phyloP scores from a whole-genome alignment of 2,888 invertebrate species.

The Chironomus tentans region DNA sequence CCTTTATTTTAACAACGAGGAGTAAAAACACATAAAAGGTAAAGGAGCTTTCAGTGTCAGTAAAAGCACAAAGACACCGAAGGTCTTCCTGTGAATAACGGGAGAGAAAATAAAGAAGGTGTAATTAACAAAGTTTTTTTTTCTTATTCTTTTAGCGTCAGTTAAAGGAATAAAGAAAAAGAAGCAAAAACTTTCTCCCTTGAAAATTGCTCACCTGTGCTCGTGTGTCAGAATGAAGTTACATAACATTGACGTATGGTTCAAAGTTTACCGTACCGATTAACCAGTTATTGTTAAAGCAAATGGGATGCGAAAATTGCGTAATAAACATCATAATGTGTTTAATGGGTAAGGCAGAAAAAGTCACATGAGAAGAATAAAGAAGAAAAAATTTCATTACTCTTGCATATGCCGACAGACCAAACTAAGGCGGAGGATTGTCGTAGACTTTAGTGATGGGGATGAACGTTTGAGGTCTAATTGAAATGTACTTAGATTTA shows the following conservation, averaged over 20 bases:
- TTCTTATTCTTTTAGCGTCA: not conserved
- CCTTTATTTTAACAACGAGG: not conserved
- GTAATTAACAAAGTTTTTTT: conserved; percentile 1
- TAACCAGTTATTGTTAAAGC: not conserved
- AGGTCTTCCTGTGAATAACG: not conserved
- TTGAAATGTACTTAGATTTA: no score
- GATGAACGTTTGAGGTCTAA: no score
- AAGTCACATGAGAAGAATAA: no score
- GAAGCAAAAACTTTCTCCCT: conserved; percentile 6
- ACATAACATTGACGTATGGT: conserved; percentile 8
- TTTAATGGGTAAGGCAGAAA: no score
- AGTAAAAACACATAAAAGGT: not conserved
- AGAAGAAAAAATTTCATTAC: no score
- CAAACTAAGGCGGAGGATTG: no score
- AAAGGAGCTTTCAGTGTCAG: not conserved
- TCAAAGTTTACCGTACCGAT: conserved; percentile 3
- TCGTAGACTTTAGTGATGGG: no score
- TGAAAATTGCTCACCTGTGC: conserved; percentile 18
- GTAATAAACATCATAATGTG: not conserved
- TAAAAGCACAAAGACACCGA: conserved; percentile 4
- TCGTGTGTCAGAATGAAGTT: not conserved
- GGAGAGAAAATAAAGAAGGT: not conserved
- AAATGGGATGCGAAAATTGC: not conserved
- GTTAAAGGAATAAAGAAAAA: not conserved
- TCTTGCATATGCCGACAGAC: no score